Percentiles rank a stretch among this genome's conserved stretches.
These are phyloP conservation scores for Caenorhabditis auriculariae DNA, from an alignment of 2,888 invertebrate genomes.

Conservation along the genomic window DNA sequence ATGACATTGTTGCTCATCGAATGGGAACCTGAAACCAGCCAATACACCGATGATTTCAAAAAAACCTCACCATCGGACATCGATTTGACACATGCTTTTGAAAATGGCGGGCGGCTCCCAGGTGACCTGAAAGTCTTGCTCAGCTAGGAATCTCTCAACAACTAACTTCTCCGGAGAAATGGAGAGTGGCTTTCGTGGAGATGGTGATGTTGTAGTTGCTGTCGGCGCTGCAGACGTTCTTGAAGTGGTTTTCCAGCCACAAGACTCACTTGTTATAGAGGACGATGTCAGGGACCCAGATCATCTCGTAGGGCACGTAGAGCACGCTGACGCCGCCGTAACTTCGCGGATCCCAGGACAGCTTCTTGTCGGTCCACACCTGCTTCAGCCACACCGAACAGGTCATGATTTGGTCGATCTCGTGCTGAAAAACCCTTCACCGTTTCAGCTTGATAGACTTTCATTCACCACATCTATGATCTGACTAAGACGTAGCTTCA, in stretches of 20 bases:
- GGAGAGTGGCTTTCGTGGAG: constrained; percentile 91
- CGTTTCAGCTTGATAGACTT: background rate
- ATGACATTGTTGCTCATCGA: constrained; percentile 54
- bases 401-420: constrained; percentile 60
- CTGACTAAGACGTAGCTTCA: constrained; percentile 65
- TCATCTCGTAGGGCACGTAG: constrained; percentile 66
- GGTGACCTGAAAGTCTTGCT: constrained; percentile 7
- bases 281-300: constrained; percentile 68
- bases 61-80: constrained; percentile 63
- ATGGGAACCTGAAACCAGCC: constrained; percentile 53
- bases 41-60: background rate
- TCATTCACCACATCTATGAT: constrained; percentile 67
- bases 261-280: constrained; percentile 18
- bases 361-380: constrained; percentile 62
- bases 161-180: constrained; percentile 71
- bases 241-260: background rate
- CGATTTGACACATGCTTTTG: constrained; percentile 75
- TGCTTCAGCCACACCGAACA: constrained; percentile 57
- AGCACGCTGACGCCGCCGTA: constrained; percentile 66
- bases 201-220: constrained; percentile 87
- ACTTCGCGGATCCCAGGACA: constrained; percentile 65
- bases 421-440: constrained; percentile 48
- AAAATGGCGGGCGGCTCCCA: constrained; percentile 91
- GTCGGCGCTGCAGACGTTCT: constrained; percentile 69
- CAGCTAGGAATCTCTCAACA: too few relatives aligned